Evolutionary conservation across 2,113 vertebrate species (phyloP).

Genomic region (Baryphthengus martii): DNA sequence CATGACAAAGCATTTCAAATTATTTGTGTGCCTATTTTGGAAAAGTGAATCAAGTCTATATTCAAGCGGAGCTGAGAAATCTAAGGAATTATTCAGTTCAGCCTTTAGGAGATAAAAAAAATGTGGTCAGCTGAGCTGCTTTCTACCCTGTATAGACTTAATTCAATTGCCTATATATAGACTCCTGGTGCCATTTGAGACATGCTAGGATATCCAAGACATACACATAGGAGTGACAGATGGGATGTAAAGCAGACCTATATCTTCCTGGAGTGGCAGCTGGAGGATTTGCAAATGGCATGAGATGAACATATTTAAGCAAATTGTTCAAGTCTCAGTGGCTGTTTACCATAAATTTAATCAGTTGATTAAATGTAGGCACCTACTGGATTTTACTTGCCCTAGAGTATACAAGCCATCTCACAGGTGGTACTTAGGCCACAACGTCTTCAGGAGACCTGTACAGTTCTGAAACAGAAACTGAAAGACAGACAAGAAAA

Average conservation of each 20-base stretch:
- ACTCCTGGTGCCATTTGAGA: not conserved
- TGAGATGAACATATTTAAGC: not conserved
- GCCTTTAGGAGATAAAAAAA: not conserved
- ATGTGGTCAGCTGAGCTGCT: not conserved
- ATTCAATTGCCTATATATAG: not conserved
- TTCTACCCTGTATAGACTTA: not conserved
- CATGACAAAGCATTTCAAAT: not conserved
- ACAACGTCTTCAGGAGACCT: not conserved
- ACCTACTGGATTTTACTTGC: not conserved
- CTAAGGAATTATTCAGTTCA: not conserved
- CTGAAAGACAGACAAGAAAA: not conserved
- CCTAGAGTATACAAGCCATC: not conserved
- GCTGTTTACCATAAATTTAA: not conserved
- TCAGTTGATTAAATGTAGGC: not conserved
- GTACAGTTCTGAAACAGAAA: not conserved
- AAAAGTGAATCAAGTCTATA: not conserved
- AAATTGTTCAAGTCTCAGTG: not conserved
- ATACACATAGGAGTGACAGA: not conserved
- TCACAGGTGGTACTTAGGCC: not conserved
- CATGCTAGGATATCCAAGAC: not conserved
- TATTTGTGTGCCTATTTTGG: not conserved
- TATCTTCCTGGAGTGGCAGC: not conserved
- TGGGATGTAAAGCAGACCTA: not conserved
- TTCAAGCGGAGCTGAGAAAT: not conserved
- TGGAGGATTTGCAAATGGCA: not conserved